Percentiles rank a stretch among this genome's conserved stretches.
Evolutionary conservation across 2,797 vertebrate species (phyloP).

Genomic region (Nyctibius grandis): DNA sequence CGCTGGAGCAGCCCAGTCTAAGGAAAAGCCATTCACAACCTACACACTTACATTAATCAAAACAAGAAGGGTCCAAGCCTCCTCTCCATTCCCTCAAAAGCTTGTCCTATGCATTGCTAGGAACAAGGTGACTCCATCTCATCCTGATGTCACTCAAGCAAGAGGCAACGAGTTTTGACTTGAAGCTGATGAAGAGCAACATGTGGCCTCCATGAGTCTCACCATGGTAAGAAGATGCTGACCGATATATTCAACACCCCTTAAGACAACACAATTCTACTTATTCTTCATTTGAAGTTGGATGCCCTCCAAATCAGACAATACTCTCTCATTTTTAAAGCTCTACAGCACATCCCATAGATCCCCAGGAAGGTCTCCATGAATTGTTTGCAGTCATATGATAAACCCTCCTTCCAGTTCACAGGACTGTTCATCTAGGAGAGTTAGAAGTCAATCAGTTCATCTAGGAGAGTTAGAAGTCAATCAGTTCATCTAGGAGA

Average conservation of each 20-base stretch:
- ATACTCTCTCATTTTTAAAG: not conserved
- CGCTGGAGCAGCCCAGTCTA: not conserved
- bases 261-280: not conserved
- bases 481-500: too few relatives aligned
- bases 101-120: not conserved
- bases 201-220: not conserved
- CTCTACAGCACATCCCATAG: not conserved
- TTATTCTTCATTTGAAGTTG: not conserved
- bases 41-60: not conserved
- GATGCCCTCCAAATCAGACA: not conserved
- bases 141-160: not conserved
- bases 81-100: not conserved
- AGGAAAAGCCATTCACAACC: not conserved
- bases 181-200: not conserved
- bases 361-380: not conserved
- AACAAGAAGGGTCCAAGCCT: not conserved
- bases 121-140: not conserved
- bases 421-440: not conserved
- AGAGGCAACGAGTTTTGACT: not conserved
- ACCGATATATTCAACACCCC: not conserved
- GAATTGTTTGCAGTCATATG: not conserved
- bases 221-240: not conserved
- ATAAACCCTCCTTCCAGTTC: not conserved
- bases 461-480: too few relatives aligned
- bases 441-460: not conserved